These are phyloP conservation scores for Amphilophus citrinellus DNA, from an alignment of 2,113 vertebrate species.

Conservation along the genomic window DNA sequence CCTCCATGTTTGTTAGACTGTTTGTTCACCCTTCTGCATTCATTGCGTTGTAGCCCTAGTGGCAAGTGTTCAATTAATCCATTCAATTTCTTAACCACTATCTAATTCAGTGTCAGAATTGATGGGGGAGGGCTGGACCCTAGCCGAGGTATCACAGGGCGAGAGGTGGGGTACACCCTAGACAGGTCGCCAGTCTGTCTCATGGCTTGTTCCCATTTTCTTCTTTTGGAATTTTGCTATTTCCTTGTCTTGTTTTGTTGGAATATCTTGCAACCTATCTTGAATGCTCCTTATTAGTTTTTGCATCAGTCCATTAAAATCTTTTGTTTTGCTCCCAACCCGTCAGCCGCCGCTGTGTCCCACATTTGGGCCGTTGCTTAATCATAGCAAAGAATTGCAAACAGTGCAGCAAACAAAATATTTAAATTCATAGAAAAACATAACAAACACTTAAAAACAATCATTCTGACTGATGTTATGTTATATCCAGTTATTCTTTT, in stretches of 20 bases:
- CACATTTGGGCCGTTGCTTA: not conserved
- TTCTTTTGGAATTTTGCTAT: not conserved
- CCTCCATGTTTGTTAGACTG: not conserved
- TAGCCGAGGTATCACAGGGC: not conserved
- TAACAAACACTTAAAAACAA: not conserved
- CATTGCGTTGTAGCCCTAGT: not conserved
- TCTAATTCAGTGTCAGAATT: not conserved
- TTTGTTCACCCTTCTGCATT: not conserved
- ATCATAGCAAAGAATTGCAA: not conserved
- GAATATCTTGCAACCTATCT: not conserved
- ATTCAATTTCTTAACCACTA: not conserved
- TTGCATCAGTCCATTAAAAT: not conserved
- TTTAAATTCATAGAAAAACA: not conserved
- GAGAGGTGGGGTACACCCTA: not conserved
- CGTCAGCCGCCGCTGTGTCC: not conserved
- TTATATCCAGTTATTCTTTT: not conserved
- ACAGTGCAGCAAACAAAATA: not conserved
- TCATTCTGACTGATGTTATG: not conserved
- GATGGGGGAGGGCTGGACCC: not conserved
- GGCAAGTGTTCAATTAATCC: not conserved
- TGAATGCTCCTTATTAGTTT: not conserved
- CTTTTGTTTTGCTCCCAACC: not conserved
- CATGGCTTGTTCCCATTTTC: not conserved
- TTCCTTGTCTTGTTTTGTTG: not conserved
- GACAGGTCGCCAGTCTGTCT: not conserved